Evolutionary conservation across 1,140 invertebrate genomes (phyloP).

Genomic region (Thaumatotibia leucotreta): DNA sequence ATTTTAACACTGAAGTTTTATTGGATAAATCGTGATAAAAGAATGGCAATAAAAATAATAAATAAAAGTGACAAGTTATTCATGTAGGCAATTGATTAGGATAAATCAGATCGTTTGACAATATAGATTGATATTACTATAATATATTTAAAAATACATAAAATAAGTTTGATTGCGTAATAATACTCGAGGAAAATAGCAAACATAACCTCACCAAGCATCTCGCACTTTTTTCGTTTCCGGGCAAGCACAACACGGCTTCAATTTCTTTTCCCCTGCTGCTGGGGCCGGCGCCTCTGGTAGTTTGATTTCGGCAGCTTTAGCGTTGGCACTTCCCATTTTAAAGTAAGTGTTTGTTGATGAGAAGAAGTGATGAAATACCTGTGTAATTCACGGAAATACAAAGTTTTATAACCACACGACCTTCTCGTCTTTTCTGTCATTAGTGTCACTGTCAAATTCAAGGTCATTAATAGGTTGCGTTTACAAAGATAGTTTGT

Average conservation of each 20-base stretch:
- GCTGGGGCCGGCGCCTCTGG: constrained; percentile 40
- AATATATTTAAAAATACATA: not conserved
- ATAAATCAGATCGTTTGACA: too few relatives aligned
- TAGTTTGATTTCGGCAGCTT: constrained; percentile 54
- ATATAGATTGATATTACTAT: not conserved
- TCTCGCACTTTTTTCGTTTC: constrained; percentile 95
- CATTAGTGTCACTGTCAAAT: not conserved
- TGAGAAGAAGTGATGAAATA: not conserved
- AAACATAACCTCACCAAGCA: constrained; percentile 85
- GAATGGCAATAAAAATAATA: too few relatives aligned
- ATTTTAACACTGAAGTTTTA: too few relatives aligned
- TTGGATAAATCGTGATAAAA: too few relatives aligned
- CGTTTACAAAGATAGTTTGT: too few relatives aligned
- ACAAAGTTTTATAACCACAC: not conserved
- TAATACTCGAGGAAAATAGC: constrained; percentile 23
- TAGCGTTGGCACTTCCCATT: constrained; percentile 57
- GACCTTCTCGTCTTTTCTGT: not conserved
- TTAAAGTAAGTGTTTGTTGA: not conserved
- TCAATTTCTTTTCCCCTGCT: constrained; percentile 82
- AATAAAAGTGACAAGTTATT: too few relatives aligned
- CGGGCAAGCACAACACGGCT: constrained; percentile 98
- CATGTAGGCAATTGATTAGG: too few relatives aligned
- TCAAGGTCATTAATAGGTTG: too few relatives aligned
- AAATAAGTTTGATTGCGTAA: constrained; percentile 34
- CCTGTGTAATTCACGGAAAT: too few relatives aligned